These are phyloP conservation scores for Hippoglossus stenolepis DNA, from an alignment of 2,113 vertebrate genomes.

Conservation along the genomic window DNA sequence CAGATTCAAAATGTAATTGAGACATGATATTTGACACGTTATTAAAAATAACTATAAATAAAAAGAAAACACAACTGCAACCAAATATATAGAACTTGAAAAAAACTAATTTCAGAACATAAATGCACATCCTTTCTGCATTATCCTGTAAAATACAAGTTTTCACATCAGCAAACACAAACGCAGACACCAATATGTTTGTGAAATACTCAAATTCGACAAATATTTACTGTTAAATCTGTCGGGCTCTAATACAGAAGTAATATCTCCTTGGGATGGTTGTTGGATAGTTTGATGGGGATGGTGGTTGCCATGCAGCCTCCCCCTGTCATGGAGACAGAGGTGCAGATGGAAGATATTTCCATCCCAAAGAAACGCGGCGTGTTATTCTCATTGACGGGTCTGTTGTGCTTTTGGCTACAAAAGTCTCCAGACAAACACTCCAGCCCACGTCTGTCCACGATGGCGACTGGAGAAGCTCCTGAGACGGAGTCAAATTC, in stretches of 20 bases:
- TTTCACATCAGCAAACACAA: not conserved
- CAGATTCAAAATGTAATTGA: too few relatives aligned
- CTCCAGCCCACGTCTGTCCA: not conserved
- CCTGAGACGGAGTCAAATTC: constrained; percentile 49
- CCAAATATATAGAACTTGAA: not conserved
- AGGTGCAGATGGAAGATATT: constrained; percentile 47
- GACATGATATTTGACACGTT: too few relatives aligned
- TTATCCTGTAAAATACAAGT: not conserved
- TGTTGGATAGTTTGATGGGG: constrained; percentile 35
- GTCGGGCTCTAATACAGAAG: not conserved
- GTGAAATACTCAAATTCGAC: too few relatives aligned
- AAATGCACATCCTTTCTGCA: not conserved
- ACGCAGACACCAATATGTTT: not conserved
- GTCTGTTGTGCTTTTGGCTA: constrained; percentile 6
- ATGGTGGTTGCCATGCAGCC: constrained; percentile 73
- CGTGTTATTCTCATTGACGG: constrained; percentile 35
- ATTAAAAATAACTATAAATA: not conserved
- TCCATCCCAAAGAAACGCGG: constrained; percentile 19
- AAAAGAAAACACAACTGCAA: not conserved
- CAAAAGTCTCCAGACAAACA: constrained; percentile 16
- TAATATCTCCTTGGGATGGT: constrained; percentile 29
- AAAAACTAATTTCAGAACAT: too few relatives aligned
- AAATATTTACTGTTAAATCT: not conserved
- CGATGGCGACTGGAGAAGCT: constrained; percentile 34
- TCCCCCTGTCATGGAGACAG: constrained; percentile 51